These are phyloP conservation scores for Microcebus murinus DNA, from an alignment of 2,113 vertebrate genomes.

Conservation along the genomic window DNA sequence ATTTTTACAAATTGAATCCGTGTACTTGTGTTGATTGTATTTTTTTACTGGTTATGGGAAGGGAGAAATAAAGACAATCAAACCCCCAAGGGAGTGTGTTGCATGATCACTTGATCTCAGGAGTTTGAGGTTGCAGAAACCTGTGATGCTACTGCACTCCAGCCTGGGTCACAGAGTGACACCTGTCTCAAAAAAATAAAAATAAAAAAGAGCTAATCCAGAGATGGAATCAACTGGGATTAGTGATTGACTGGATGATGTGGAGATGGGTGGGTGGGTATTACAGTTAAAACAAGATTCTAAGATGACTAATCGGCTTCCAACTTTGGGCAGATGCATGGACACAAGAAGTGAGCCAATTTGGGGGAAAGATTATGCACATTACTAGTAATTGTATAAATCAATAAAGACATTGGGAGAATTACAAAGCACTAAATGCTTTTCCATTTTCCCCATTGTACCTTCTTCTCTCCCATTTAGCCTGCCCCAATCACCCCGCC, in stretches of 20 bases:
- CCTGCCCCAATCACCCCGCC: no score
- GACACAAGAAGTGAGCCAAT: neutral
- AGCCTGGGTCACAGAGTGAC: no score
- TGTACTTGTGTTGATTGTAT: constrained; percentile 13
- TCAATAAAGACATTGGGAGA: neutral
- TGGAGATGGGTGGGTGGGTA: no score
- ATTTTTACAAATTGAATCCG: constrained; percentile 40
- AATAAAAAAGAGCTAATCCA: no score
- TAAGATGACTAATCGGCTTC: neutral
- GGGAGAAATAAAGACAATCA: constrained; percentile 52
- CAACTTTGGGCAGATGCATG: neutral
- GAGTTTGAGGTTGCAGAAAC: no score
- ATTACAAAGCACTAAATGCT: neutral
- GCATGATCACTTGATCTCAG: neutral
- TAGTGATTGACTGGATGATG: no score
- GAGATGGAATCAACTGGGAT: no score
- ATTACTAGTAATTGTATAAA: neutral
- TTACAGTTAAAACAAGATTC: neutral
- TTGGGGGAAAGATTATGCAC: neutral
- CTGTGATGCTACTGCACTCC: no score
- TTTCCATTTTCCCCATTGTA: neutral
- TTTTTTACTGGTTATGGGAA: constrained; percentile 64
- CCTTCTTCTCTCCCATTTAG: neutral
- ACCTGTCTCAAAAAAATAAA: no score
- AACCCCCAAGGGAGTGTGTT: neutral